A percentile compares a stretch with the other conserved stretches of the same genome.
Conservation (phyloP, 2,888 invertebrate genomes). For the Xestia sexstrigata region DNA sequence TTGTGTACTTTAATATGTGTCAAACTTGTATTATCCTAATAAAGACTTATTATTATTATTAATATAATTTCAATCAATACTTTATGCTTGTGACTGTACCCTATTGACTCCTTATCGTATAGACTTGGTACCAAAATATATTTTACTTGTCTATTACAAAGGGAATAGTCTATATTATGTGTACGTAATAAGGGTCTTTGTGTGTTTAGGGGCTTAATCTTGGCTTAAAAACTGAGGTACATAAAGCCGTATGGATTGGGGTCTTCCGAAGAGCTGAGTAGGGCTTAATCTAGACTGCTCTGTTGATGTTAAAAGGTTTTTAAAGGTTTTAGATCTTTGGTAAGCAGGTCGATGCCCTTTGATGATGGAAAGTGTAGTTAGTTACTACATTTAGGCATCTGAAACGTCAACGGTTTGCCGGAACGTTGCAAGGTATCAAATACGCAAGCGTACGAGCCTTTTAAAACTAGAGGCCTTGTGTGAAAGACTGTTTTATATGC, state of each 20-base stretch:
- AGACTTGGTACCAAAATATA: constrained; percentile 35
- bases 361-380: background rate
- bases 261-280: constrained; percentile 7
- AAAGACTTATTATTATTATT: too few relatives aligned
- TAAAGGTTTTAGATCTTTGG: constrained; percentile 1
- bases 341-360: background rate
- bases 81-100: background rate
- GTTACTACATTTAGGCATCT: background rate
- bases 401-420: background rate
- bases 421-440: background rate
- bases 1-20: too few relatives aligned
- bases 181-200: constrained; percentile 41
- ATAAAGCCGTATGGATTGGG: constrained; percentile 2
- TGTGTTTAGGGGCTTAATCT: constrained; percentile 53
- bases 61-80: too few relatives aligned
- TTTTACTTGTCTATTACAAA: constrained; percentile 45
- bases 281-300: background rate
- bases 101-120: constrained; percentile 44
- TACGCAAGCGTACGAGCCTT: background rate
- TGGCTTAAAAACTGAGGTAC: constrained; percentile 50
- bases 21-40: too few relatives aligned
- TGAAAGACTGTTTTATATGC: too few relatives aligned
- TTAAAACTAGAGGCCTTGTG: background rate
- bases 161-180: constrained; percentile 32
- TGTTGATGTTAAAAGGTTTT: background rate